These are phyloP conservation scores for Cyrtodaria siliqua DNA, from an alignment of 2,888 invertebrate genomes.

Conservation along the genomic window DNA sequence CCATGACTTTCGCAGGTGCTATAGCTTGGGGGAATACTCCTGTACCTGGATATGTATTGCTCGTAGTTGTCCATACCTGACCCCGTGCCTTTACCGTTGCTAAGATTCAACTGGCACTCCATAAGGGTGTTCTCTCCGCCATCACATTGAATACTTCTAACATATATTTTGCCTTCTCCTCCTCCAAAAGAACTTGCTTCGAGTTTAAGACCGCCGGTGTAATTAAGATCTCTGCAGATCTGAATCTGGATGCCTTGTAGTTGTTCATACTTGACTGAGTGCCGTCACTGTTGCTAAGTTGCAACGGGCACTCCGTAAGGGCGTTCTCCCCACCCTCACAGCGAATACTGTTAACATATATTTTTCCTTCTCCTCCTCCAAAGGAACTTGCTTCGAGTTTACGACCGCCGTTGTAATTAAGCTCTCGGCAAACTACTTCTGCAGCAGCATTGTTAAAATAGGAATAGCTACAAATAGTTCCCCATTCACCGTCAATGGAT, in stretches of 20 bases:
- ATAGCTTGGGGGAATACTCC: constrained; percentile 46
- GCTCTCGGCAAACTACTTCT: constrained; percentile 86
- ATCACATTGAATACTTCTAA: constrained; percentile 74
- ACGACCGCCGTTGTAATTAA: constrained; percentile 66
- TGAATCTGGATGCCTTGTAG: too few species aligned
- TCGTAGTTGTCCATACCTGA: too few species aligned
- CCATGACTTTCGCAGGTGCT: constrained; percentile 66
- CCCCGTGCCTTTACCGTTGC: too few species aligned
- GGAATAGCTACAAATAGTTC: constrained; percentile 91
- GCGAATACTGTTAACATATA: constrained; percentile 76
- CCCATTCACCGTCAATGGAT: constrained; percentile 90
- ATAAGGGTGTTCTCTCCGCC: too few species aligned
- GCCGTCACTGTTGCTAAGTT: too few species aligned
- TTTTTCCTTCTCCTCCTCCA: constrained; percentile 60
- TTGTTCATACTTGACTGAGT: too few species aligned
- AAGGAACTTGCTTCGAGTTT: constrained; percentile 61
- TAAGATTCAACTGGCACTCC: too few species aligned
- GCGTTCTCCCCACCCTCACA: constrained; percentile 73
- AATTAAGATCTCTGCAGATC: constrained; percentile 76
- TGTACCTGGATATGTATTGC: too few species aligned
- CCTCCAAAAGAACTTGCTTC: constrained; percentile 69
- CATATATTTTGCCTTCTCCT: constrained; percentile 82
- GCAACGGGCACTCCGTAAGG: too few species aligned
- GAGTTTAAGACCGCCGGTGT: constrained; percentile 71
- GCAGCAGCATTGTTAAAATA: constrained; percentile 91